A percentile compares a stretch with the other conserved stretches of the same genome.
These are phyloP conservation scores for Neodiprion virginianus DNA, from an alignment of 1,140 invertebrate species.

Conservation along the genomic window DNA sequence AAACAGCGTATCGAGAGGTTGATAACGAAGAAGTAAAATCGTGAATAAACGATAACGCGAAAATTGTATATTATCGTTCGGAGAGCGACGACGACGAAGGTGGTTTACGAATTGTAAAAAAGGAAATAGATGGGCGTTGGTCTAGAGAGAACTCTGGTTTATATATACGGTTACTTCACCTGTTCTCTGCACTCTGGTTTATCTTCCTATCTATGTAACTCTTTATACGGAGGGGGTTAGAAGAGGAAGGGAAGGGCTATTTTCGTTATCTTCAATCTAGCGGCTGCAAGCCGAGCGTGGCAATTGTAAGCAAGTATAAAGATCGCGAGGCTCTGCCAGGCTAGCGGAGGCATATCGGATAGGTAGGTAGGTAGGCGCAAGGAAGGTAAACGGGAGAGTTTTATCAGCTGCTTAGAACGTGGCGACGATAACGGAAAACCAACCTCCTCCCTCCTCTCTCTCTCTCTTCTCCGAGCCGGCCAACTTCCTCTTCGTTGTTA, in stretches of 20 bases:
- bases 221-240: constrained; percentile 41
- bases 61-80: background rate
- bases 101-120: constrained; percentile 16
- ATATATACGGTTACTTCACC: constrained; percentile 37
- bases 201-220: constrained; percentile 56
- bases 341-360: too few relatives aligned
- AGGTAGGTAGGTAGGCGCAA: too few relatives aligned
- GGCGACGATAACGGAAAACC: constrained; percentile 51
- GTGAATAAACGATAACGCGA: constrained; percentile 21
- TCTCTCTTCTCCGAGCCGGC: constrained; percentile 2
- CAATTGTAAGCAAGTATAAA: too few relatives aligned
- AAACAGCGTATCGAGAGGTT: background rate
- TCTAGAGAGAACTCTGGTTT: constrained; percentile 38
- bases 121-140: constrained; percentile 46
- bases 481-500: constrained; percentile 10
- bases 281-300: constrained; percentile 21
- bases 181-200: constrained; percentile 55
- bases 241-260: constrained; percentile 29
- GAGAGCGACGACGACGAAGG: background rate
- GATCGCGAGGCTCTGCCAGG: too few relatives aligned
- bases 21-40: constrained; percentile 16
- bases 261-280: constrained; percentile 59
- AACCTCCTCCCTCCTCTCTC: constrained; percentile 17
- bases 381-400: constrained; percentile 43
- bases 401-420: constrained; percentile 61